Evolutionary conservation across 1,140 invertebrate species (phyloP).

Genomic region (Odontomachus brunneus): DNA sequence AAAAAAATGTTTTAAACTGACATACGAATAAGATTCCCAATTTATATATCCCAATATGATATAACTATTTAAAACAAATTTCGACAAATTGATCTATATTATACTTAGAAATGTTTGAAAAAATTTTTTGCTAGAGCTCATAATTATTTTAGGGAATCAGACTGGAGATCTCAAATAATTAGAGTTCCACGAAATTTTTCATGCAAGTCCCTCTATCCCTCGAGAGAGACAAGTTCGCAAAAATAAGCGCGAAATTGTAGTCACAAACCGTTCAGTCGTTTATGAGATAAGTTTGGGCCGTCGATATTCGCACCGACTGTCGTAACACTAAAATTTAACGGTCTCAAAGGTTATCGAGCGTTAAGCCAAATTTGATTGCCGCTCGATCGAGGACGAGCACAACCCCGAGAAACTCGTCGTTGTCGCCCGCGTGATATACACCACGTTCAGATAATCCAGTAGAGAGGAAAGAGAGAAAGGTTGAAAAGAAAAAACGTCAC

Average conservation of each 20-base stretch:
- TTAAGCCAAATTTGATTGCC: constrained; percentile 50
- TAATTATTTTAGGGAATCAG: no score
- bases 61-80: no score
- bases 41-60: no score
- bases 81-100: no score
- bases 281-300: constrained; percentile 21
- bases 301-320: constrained; percentile 15
- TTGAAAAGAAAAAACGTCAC: not conserved
- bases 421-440: constrained; percentile 33
- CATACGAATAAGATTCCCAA: no score
- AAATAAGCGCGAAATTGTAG: constrained; percentile 13
- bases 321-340: constrained; percentile 48
- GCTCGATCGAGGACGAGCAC: not conserved
- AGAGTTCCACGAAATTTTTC: no score
- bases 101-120: no score
- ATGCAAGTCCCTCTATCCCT: not conserved
- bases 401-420: not conserved
- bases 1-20: no score
- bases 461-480: not conserved
- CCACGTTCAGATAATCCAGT: constrained; percentile 21
- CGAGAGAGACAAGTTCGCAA: not conserved
- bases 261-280: not conserved
- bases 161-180: no score
- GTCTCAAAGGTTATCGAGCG: constrained; percentile 26
- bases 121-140: no score